phyloP scores from a whole-genome alignment of 2,113 vertebrate genomes.

The Regulus satrapa region DNA sequence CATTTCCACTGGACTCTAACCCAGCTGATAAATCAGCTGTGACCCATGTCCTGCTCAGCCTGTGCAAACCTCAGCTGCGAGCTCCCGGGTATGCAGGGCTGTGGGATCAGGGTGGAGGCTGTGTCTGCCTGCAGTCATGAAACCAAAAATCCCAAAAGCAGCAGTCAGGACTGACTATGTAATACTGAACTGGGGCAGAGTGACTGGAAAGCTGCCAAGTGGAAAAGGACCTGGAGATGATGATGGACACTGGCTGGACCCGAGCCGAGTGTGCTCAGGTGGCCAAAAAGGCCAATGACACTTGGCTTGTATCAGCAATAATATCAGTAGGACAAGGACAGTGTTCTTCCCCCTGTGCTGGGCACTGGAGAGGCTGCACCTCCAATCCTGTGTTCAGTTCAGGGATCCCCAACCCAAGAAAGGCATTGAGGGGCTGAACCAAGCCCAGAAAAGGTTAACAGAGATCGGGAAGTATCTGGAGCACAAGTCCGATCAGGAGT shows the following conservation, averaged over 20 bases:
- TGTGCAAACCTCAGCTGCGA: rapidly evolving
- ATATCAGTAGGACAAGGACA: background rate
- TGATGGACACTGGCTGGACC: background rate
- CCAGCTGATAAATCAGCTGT: background rate
- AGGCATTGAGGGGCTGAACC: background rate
- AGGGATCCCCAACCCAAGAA: background rate
- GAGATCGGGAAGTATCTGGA: background rate
- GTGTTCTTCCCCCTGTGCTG: background rate
- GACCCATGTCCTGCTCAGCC: background rate
- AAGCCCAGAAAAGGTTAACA: background rate
- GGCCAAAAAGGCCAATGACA: background rate
- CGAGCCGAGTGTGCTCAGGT: background rate
- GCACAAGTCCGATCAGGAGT: background rate
- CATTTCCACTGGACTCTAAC: background rate
- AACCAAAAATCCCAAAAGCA: background rate
- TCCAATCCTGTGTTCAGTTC: background rate
- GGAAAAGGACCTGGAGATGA: background rate
- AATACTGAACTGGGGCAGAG: background rate
- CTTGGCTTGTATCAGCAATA: background rate
- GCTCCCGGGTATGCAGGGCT: background rate
- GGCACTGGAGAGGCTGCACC: background rate
- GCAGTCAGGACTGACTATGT: background rate
- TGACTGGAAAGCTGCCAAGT: background rate
- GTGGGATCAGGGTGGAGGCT: background rate
- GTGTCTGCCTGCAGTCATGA: background rate